Evolutionary conservation across 2,888 invertebrate species (phyloP).

Genomic region (Lumbricus terrestris): DNA sequence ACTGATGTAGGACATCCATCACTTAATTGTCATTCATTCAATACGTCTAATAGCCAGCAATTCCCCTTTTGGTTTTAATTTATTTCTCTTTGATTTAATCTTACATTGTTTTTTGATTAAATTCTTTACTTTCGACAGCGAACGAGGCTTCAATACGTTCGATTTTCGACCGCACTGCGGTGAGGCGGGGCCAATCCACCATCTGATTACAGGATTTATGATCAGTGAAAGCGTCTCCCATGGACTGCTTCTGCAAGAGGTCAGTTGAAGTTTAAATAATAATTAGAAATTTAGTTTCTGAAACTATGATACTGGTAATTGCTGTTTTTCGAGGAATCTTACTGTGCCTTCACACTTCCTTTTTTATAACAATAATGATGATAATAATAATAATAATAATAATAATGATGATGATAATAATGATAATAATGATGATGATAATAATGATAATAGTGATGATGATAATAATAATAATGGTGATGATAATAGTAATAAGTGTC

Average conservation of each 20-base stretch:
- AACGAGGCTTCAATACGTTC: constrained; percentile 88
- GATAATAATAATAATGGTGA: too few species aligned
- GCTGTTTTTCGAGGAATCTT: background rate
- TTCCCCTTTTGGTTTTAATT: background rate
- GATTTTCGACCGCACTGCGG: constrained; percentile 96
- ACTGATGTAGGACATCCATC: background rate
- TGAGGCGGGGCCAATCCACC: constrained; percentile 95
- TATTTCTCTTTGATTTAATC: background rate
- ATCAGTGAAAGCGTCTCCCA: constrained; percentile 98
- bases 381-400: too few species aligned
- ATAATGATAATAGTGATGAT: too few species aligned
- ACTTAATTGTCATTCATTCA: background rate
- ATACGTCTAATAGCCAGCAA: background rate
- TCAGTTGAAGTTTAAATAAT: constrained; percentile 47
- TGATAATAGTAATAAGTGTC: too few species aligned
- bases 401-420: too few species aligned
- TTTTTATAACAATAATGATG: too few species aligned
- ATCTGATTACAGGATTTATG: constrained; percentile 93
- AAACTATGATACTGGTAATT: background rate
- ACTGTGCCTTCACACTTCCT: background rate
- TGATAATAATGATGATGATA: too few species aligned
- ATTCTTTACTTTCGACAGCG: constrained; percentile 63
- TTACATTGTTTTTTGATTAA: background rate
- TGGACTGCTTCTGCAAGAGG: constrained; percentile 90
- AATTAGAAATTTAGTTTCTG: too few species aligned